A percentile compares a stretch with the other conserved stretches of the same genome.
These are phyloP conservation scores for Probaryconus sp. DNA, from an alignment of 1,140 invertebrate genomes.

Conservation along the genomic window DNA sequence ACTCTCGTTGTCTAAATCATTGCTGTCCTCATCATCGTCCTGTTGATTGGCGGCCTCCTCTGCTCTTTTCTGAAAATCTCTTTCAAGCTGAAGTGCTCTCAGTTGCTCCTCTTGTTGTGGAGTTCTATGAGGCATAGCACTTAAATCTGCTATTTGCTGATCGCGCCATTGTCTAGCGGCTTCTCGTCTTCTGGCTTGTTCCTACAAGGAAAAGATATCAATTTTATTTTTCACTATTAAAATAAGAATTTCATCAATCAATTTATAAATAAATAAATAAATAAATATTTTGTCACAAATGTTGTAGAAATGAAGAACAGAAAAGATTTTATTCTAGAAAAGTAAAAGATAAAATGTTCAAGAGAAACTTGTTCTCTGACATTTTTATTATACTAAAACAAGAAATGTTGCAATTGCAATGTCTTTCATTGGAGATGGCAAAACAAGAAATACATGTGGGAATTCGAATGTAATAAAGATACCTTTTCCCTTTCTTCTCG, in stretches of 20 bases:
- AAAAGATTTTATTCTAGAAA: too few relatives aligned
- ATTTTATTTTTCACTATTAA: constrained; percentile 27
- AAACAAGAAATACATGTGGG: too few relatives aligned
- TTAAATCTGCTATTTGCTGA: constrained; percentile 89
- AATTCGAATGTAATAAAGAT: neutral
- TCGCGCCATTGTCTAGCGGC: constrained; percentile 86
- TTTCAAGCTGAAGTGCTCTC: constrained; percentile 88
- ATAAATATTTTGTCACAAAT: too few relatives aligned
- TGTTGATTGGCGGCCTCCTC: constrained; percentile 86
- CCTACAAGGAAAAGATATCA: too few relatives aligned
- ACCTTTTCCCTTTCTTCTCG: constrained; percentile 91
- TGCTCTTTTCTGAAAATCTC: constrained; percentile 92
- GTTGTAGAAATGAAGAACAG: too few relatives aligned
- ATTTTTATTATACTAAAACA: too few relatives aligned
- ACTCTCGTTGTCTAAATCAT: constrained; percentile 75
- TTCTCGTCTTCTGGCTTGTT: constrained; percentile 84
- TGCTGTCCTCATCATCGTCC: constrained; percentile 85
- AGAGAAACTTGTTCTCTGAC: too few relatives aligned
- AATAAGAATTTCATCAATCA: neutral
- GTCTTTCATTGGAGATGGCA: too few relatives aligned
- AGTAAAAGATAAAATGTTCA: too few relatives aligned
- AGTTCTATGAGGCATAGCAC: constrained; percentile 83
- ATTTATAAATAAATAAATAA: neutral
- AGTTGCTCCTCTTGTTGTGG: constrained; percentile 92
- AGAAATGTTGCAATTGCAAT: too few relatives aligned